Evolutionary conservation across 64 coral and sea anemone species (phyloP).

Genomic region (Orbicella faveolata): DNA sequence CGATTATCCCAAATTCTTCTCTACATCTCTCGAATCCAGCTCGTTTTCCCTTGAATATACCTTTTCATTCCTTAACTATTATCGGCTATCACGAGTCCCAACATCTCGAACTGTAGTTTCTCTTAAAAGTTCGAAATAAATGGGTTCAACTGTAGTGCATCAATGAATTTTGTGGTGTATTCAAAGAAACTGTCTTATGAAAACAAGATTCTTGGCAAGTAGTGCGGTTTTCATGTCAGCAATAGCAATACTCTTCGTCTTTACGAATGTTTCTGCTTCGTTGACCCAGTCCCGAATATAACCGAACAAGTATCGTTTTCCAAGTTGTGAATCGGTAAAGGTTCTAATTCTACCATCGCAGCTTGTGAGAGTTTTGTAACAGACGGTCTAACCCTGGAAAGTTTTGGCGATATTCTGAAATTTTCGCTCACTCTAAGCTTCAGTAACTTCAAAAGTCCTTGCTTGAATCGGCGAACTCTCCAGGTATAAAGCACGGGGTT

Average conservation of each 20-base stretch:
- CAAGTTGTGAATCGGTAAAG: not conserved
- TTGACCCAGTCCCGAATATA: not conserved
- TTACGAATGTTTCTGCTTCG: not conserved
- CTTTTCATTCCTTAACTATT: no score
- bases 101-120: no score
- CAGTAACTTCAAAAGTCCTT: constrained; percentile 21
- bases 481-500: constrained; percentile 46
- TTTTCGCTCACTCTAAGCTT: not conserved
- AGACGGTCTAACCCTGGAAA: not conserved
- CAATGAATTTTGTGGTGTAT: no score
- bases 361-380: not conserved
- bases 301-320: not conserved
- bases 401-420: not conserved
- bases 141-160: no score
- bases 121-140: no score
- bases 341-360: not conserved
- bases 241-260: not conserved
- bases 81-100: no score
- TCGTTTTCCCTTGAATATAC: no score
- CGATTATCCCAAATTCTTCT: no score
- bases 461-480: constrained; percentile 45
- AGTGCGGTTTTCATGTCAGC: no score
- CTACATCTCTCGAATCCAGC: no score
- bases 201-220: no score
- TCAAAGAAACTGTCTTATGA: no score